phyloP scores from a whole-genome alignment of 2,797 vertebrate genomes.

The Bovichtus variegatus region DNA sequence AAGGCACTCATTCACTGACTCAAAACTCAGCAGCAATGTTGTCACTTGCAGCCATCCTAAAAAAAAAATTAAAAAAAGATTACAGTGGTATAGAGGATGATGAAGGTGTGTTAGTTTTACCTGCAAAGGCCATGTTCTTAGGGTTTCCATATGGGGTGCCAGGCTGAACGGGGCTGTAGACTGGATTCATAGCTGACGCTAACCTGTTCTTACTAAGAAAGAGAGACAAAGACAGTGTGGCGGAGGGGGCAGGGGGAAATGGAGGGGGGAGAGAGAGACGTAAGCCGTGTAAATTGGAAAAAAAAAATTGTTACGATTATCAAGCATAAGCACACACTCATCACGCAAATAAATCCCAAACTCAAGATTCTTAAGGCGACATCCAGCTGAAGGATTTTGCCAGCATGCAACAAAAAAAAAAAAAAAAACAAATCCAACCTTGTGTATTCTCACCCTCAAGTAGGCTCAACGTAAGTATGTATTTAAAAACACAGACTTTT shows the following conservation, averaged over 20 bases:
- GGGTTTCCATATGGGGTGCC: conserved; percentile 97
- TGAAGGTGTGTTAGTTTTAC: conserved; percentile 77
- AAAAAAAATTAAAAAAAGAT: neutral
- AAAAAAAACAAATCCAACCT: conserved; percentile 22
- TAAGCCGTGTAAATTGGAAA: conserved; percentile 52
- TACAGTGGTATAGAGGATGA: neutral
- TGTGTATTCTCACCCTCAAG: conserved; percentile 48
- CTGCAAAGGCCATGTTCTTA: conserved; percentile 98
- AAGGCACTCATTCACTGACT: neutral
- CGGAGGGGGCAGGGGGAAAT: conserved; percentile 24
- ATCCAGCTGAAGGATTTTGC: conserved; percentile 56
- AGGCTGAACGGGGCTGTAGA: conserved; percentile 98
- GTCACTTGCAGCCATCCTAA: neutral
- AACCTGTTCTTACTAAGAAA: conserved; percentile 88
- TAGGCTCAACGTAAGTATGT: conserved; percentile 41
- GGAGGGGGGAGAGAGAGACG: conserved; percentile 32
- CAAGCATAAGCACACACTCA: conserved; percentile 26
- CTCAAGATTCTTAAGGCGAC: conserved; percentile 46
- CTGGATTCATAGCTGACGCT: conserved; percentile 97
- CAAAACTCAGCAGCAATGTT: neutral
- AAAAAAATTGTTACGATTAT: conserved; percentile 54
- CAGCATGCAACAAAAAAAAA: conserved; percentile 45
- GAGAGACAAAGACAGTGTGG: conserved; percentile 40
- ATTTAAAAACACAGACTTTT: conserved; percentile 41
- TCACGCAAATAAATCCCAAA: conserved; percentile 49